Evolutionary conservation across 2,113 vertebrate species (phyloP).

Genomic region (Gymnorhina tibicen): DNA sequence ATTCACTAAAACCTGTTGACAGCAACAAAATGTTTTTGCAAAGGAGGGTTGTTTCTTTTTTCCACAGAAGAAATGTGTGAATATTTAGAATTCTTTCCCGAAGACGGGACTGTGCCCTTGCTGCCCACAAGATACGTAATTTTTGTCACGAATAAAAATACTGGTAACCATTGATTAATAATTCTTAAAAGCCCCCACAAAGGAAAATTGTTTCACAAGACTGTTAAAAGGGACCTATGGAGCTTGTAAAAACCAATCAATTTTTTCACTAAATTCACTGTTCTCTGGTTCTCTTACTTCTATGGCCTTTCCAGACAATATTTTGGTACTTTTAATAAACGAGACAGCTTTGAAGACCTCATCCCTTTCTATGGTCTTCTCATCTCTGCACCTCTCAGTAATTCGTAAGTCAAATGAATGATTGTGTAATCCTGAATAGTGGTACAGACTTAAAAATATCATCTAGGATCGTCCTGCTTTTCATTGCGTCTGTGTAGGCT

Average conservation of each 20-base stretch:
- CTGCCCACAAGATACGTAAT: neutral
- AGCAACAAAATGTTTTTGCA: neutral
- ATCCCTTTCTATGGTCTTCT: neutral
- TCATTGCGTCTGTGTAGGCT: conserved; percentile 76
- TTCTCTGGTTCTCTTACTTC: neutral
- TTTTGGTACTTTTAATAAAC: neutral
- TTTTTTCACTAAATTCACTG: neutral
- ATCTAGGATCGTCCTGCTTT: conserved; percentile 70
- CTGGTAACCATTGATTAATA: neutral
- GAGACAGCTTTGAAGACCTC: neutral
- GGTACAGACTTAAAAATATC: conserved; percentile 70
- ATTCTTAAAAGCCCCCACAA: neutral
- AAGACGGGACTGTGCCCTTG: neutral
- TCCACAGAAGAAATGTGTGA: neutral
- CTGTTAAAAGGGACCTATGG: neutral
- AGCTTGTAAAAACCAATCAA: neutral
- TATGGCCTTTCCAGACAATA: neutral
- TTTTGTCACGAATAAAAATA: neutral
- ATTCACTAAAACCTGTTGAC: neutral
- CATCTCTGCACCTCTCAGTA: neutral
- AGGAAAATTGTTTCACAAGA: neutral
- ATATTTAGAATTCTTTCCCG: neutral
- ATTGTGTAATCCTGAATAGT: conserved; percentile 67
- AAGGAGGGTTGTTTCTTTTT: neutral
- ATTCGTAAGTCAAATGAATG: conserved; percentile 17